Base-by-base conservation (phyloP, 2,888 invertebrate genomes). In the Caenorhabditis angaria region DNA sequence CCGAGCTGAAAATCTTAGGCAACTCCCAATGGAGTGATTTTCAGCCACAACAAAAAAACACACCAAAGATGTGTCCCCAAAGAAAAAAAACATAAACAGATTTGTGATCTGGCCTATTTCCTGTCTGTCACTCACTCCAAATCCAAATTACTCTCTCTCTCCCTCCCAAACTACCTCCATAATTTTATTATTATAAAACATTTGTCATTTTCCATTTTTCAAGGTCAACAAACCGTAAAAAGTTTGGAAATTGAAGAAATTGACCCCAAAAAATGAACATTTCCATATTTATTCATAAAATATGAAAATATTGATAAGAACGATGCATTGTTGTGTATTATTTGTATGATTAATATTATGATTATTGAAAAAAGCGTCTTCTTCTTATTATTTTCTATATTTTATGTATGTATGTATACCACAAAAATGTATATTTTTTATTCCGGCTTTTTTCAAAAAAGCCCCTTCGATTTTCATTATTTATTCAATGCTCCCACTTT, bases 381-480 rank as follows among this genome's bases (percentile, higher is more conserved):
- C 41, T 41, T 8, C 32, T 8, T 32, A 32, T 32, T 32, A n/a
- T n/a, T n/a, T n/a, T n/a, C n/a, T n/a, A n/a, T n/a, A n/a, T n/a
- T n/a, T n/a, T n/a, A n/a, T n/a, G n/a, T n/a, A n/a, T n/a, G n/a
- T 32, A 32, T 32, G 32, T 32, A 32, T 32, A 32, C 48, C 48
- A 48, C 54, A 22, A 50, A 41, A 53, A 58, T 55, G 47, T 28
- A 56, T 48, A 25, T 12, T 35, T 20, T 60, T 54, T 29, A 50
- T 59, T 63, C 32, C 25, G 47, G 20, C 50, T 57, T 28, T 58
- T 53, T 48, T 29, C 3, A 41, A 41, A 41, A 14, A 41, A 41
- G 18, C 41, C 58, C 69, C 29, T 60, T 60, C 63, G 58, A 35
- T 54, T 35, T 59, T 60, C 55, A 56, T 69, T 55, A 58, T 59